Percentiles rank a stretch among this genome's conserved stretches.
Evolutionary conservation across 2,888 invertebrate species (phyloP).

Genomic region (Tetrapedia diversipes): DNA sequence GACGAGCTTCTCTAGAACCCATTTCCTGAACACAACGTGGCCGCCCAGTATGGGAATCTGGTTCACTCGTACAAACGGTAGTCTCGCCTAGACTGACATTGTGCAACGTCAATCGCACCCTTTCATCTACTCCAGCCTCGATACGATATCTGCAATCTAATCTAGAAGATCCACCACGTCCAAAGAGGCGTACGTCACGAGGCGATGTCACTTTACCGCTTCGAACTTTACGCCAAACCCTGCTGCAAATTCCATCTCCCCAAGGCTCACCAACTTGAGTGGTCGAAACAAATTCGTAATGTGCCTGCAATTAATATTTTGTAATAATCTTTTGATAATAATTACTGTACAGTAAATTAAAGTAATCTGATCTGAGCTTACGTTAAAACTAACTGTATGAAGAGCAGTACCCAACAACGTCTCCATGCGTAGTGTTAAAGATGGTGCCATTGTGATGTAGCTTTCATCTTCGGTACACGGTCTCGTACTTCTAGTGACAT

Average conservation of each 20-base stretch:
- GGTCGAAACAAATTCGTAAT: slow-evolving; percentile 94
- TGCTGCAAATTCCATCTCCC: slow-evolving; percentile 84
- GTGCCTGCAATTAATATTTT: slow-evolving; percentile 77
- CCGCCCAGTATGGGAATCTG: slow-evolving; percentile 89
- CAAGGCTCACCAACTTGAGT: slow-evolving; percentile 88
- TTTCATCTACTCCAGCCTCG: slow-evolving; percentile 87
- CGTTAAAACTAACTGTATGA: slow-evolving; percentile 86
- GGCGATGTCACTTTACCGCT: slow-evolving; percentile 87
- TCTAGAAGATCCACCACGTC: slow-evolving; percentile 91
- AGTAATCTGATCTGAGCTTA: slow-evolving; percentile 55
- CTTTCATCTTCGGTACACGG: slow-evolving; percentile 92
- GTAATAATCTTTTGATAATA: neutral
- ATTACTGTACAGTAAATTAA: neutral
- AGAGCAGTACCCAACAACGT: slow-evolving; percentile 87
- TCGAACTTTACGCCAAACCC: slow-evolving; percentile 87
- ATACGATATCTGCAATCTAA: slow-evolving; percentile 91
- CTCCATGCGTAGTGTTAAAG: slow-evolving; percentile 79
- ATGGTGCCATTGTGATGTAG: slow-evolving; percentile 86
- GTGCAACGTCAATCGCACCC: slow-evolving; percentile 87
- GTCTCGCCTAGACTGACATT: slow-evolving; percentile 89
- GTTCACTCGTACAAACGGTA: slow-evolving; percentile 87
- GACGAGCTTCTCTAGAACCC: slow-evolving; percentile 80
- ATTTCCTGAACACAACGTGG: slow-evolving; percentile 84
- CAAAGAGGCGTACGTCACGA: slow-evolving; percentile 91
- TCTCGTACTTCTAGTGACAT: slow-evolving; percentile 89